Base-by-base conservation (phyloP, 1,140 invertebrate genomes). In the Zaprionus ornatus region DNA sequence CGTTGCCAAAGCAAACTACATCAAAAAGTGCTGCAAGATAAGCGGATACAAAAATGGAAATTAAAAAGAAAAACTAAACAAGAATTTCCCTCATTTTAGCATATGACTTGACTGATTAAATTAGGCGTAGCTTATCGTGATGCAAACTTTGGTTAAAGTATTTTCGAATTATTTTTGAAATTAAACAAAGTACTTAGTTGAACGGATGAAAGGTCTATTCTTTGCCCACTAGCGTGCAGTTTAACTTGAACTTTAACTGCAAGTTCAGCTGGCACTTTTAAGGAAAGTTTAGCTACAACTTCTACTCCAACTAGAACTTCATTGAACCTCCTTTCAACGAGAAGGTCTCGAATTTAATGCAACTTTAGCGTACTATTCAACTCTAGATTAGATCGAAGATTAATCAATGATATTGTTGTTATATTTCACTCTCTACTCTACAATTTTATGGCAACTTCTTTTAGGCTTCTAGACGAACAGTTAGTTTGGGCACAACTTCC, bases 1-100 rank as follows among this genome's bases (percentile, higher is more conserved):
- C 40, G 40, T 45, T 45, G 35, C 35, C 35, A 37, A 37, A 37
- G 40, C n/a, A 50, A 50, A 23, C 45, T 50, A 50, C 17, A 50
- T 21, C 37, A 15, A 50, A 50, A 50, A 50, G 19, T 50, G 19
- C 45, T 50, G 40, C 40, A n/a, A 45, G 40, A 45, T 45, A 45
- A 45, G 40, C 40, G n/a, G 15, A 40, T 15, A 17, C 6, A n/a
- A 42, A 42, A 42, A 42, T 5, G n/a, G n/a, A 45, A 45, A 45
- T 45, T 45, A 45, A 45, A 45, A 45, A 45, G n/a, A 45, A 17
- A 45, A 45, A 17, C 40, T 45, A 17, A 45, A 45, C n/a, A 45
- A 45, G 40, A 17, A 45, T 45, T 45, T 17, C n/a, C 40, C 9
- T 7, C 40, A 45, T 9, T 45, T 45, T 45, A 45, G 40, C 40